These are phyloP conservation scores for Leptopilina drosophilae DNA, from an alignment of 2,888 invertebrate species.

Conservation along the genomic window DNA sequence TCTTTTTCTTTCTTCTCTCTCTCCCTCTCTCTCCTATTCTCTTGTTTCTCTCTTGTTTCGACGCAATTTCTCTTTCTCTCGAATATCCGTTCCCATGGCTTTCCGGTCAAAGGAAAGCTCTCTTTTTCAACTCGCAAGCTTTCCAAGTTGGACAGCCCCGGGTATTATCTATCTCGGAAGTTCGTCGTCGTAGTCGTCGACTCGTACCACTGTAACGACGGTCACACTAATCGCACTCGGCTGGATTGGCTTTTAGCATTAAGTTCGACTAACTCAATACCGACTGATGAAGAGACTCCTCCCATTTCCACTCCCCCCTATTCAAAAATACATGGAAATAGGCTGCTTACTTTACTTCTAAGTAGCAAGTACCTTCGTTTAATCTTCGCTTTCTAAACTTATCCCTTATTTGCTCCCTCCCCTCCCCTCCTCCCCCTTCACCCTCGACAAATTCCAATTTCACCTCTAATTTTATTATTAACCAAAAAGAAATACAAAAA, in stretches of 20 bases:
- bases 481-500: no score
- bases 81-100: constrained; percentile 31
- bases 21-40: not conserved
- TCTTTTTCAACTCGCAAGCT: constrained; percentile 43
- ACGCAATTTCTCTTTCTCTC: constrained; percentile 36
- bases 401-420: no score
- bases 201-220: constrained; percentile 49
- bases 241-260: constrained; percentile 69
- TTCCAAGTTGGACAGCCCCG: constrained; percentile 63
- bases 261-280: constrained; percentile 58
- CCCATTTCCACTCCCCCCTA: not conserved
- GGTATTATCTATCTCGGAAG: constrained; percentile 70
- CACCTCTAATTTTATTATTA: no score
- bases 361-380: constrained; percentile 38
- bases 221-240: constrained; percentile 70
- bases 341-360: constrained; percentile 37
- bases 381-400: constrained; percentile 33
- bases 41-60: no score
- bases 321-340: constrained; percentile 29
- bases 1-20: not conserved
- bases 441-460: not conserved
- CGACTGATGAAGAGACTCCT: not conserved
- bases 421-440: no score
- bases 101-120: constrained; percentile 51
- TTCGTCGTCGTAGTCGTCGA: constrained; percentile 57